Conservation (phyloP, 2,797 vertebrate genomes). For the Oreonectes daqikongensis region DNA sequence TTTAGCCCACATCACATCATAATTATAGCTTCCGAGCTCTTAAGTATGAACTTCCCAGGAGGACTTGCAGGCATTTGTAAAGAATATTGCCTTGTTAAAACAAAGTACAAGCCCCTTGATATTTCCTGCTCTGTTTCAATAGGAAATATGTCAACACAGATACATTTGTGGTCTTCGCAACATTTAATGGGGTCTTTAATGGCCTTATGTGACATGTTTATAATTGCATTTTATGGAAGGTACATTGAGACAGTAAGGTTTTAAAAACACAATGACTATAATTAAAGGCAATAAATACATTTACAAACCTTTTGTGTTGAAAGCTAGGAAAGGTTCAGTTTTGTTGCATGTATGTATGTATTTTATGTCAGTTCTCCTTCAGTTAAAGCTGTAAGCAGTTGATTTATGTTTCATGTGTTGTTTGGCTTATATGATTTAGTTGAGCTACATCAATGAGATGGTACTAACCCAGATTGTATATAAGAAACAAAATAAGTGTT, state of each 20-base stretch:
- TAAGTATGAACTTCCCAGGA: not conserved
- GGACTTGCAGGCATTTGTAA: not conserved
- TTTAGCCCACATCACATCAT: not conserved
- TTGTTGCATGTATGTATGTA: not conserved
- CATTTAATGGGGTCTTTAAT: not conserved
- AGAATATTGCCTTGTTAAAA: not conserved
- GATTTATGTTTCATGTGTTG: conserved; percentile 4
- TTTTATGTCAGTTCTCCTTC: not conserved
- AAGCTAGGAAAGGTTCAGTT: not conserved
- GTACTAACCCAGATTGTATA: conserved; percentile 43
- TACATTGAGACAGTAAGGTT: not conserved
- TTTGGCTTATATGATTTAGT: conserved; percentile 5
- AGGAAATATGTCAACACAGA: not conserved
- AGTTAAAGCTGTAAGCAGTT: conserved; percentile 1
- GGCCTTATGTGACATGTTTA: not conserved
- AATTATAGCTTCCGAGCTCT: conserved; percentile 4
- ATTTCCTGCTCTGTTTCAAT: not conserved
- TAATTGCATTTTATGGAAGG: not conserved
- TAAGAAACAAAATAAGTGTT: conserved; percentile 42
- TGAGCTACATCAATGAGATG: conserved; percentile 8
- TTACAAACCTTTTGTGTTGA: not conserved
- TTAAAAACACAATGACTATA: no score
- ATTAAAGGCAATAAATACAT: not conserved
- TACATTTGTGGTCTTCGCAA: not conserved
- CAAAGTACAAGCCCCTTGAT: not conserved